Percentiles rank a stretch among this genome's conserved stretches.
phyloP scores from a whole-genome alignment of 2,797 vertebrate species.

The Huso huso region DNA sequence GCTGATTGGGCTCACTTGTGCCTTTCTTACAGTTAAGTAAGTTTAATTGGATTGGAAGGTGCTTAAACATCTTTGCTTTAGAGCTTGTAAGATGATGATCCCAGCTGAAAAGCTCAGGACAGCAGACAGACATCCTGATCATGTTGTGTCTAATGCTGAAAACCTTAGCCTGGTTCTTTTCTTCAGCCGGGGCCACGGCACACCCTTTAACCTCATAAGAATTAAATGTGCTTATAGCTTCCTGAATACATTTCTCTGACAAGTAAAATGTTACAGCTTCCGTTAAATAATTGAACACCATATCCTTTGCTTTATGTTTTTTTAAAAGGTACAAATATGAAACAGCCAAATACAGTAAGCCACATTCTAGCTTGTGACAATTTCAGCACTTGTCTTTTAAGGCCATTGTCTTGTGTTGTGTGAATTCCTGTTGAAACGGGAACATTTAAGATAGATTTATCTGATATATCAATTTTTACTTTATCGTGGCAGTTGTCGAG shows the following conservation, averaged over 20 bases:
- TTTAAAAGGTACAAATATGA: background rate
- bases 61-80: conserved; percentile 50
- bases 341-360: background rate
- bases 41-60: conserved; percentile 59
- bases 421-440: too few relatives aligned
- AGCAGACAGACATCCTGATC: conserved; percentile 52
- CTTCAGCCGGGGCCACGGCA: conserved; percentile 37
- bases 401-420: too few relatives aligned
- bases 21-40: conserved; percentile 49
- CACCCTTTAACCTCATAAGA: conserved; percentile 46
- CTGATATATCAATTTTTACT: too few relatives aligned
- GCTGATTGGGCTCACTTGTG: conserved; percentile 41
- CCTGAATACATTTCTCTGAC: conserved; percentile 27
- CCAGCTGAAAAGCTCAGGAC: conserved; percentile 51
- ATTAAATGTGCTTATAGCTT: conserved; percentile 38
- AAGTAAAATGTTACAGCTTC: conserved; percentile 20
- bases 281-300: conserved; percentile 1
- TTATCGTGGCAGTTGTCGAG: too few relatives aligned
- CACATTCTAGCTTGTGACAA: too few relatives aligned
- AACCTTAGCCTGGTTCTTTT: conserved; percentile 52
- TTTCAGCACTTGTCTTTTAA: too few relatives aligned
- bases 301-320: background rate
- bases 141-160: conserved; percentile 45
- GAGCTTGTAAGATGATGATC: conserved; percentile 52
- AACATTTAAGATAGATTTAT: too few relatives aligned